These are phyloP conservation scores for Cryptomyrus ogoouensis DNA, from an alignment of 2,113 vertebrate genomes.

Conservation along the genomic window DNA sequence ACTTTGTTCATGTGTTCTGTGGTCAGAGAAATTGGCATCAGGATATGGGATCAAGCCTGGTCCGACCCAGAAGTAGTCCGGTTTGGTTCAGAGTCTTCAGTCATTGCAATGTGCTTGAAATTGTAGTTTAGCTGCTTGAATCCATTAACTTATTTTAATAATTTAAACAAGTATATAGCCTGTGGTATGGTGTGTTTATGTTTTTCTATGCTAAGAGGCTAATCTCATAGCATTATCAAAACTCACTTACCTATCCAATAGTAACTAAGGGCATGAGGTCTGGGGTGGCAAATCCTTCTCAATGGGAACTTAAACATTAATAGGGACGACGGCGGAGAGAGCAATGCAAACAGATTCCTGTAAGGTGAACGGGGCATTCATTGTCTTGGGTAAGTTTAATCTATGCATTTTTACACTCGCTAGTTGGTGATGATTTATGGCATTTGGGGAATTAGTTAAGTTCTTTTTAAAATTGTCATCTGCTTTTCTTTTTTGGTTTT, in stretches of 20 bases:
- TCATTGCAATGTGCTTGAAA: background rate
- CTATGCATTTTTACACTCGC: background rate
- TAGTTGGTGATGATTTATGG: background rate
- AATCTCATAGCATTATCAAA: background rate
- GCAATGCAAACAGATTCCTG: background rate
- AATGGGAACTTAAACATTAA: background rate
- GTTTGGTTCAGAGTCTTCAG: background rate
- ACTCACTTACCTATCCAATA: background rate
- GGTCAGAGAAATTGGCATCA: background rate
- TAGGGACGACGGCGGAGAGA: background rate
- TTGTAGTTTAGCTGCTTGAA: background rate
- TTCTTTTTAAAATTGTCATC: background rate
- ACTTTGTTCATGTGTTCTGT: background rate
- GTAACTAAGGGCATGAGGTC: background rate
- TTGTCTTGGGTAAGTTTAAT: background rate
- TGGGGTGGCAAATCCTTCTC: background rate
- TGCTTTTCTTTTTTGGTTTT: conserved; percentile 7
- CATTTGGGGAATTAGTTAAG: background rate
- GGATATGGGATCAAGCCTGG: background rate
- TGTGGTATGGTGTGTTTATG: background rate
- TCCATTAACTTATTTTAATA: background rate
- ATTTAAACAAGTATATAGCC: background rate
- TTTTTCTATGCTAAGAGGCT: background rate
- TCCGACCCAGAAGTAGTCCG: background rate
- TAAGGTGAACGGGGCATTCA: background rate